Evolutionary conservation across 2,888 invertebrate genomes (phyloP).

Genomic region (Acholoe squamosa): DNA sequence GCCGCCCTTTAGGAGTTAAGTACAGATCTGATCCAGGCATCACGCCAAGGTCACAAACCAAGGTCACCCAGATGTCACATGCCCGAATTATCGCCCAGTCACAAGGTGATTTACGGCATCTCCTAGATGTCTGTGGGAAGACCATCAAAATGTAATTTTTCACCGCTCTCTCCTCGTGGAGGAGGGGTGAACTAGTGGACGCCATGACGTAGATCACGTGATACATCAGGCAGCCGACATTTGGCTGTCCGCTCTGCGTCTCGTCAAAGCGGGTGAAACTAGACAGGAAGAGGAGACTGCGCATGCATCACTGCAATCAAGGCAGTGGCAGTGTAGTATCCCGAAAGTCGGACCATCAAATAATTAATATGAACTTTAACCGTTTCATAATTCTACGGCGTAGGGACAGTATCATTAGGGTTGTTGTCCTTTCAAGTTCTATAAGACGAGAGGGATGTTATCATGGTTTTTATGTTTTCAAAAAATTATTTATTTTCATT

Average conservation of each 20-base stretch:
- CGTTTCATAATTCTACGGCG: no score
- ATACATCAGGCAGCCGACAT: background rate
- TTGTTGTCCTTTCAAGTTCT: no score
- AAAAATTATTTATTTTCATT: no score
- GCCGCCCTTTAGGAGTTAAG: background rate
- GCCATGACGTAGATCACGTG: constrained; percentile 4
- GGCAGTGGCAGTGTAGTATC: no score
- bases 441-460: no score
- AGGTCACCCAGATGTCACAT: background rate
- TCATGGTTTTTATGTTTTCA: no score
- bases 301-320: background rate
- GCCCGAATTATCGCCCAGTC: background rate
- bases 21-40: background rate
- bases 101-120: background rate
- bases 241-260: background rate
- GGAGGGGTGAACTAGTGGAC: constrained; percentile 15
- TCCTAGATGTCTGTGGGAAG: constrained; percentile 14
- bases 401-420: no score
- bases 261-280: background rate
- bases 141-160: constrained; percentile 47
- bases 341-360: no score
- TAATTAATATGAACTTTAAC: no score
- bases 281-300: background rate
- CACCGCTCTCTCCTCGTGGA: background rate
- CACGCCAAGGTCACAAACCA: no score